Conservation (phyloP, 2,797 vertebrate genomes). For the Menidia menidia region DNA sequence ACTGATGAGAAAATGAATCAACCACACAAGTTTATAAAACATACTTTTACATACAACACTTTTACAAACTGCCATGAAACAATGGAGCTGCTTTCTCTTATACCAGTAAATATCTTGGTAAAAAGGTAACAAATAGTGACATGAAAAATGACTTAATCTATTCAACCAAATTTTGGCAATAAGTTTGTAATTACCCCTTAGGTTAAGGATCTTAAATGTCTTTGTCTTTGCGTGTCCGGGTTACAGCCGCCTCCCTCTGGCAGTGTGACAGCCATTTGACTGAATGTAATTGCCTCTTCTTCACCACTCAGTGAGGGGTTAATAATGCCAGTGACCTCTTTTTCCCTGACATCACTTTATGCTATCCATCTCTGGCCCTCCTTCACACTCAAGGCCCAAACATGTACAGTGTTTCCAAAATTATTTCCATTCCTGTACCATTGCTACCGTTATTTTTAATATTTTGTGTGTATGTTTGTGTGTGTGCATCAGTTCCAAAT, state of each 20-base stretch:
- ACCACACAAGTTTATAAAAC: neutral
- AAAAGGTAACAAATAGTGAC: neutral
- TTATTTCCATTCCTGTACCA: neutral
- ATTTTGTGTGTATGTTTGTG: too few relatives aligned
- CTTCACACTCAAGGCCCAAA: slow-evolving; percentile 31
- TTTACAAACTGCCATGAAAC: neutral
- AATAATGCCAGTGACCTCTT: slow-evolving; percentile 65
- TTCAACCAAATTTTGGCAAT: neutral
- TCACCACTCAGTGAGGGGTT: slow-evolving; percentile 68
- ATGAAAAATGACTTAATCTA: neutral
- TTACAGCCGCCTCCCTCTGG: slow-evolving; percentile 45
- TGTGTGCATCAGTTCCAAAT: neutral
- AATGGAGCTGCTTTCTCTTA: neutral
- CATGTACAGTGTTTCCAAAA: neutral
- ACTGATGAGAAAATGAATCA: neutral
- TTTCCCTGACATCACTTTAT: slow-evolving; percentile 55
- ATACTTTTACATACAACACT: too few relatives aligned
- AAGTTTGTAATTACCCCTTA: slow-evolving; percentile 20
- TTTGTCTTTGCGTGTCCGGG: slow-evolving; percentile 1
- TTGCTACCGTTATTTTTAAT: neutral
- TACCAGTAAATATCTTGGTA: neutral
- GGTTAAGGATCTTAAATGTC: neutral
- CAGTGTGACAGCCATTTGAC: slow-evolving; percentile 64
- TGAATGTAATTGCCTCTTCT: slow-evolving; percentile 68
- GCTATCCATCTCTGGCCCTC: slow-evolving; percentile 52